Evolutionary conservation across 2,797 vertebrate genomes (phyloP), one percentile per base, ranked within the genome.

Genomic region (Sylvilagus floridanus): DNA sequence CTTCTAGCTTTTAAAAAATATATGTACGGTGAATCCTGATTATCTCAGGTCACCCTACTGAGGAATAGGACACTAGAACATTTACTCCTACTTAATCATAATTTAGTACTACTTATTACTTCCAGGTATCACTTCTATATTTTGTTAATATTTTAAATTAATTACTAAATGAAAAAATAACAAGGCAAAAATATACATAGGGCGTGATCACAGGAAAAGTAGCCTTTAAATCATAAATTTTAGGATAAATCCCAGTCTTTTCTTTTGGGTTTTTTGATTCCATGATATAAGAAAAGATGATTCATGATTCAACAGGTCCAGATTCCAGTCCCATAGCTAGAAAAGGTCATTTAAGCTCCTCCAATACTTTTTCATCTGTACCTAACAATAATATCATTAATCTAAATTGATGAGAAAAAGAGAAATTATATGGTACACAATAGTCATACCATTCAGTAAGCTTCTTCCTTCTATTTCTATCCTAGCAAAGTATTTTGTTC

Each of bases 121-220:
- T 16, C 19, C 54, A 57, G 54, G 54, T 5, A 21, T 57, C 6
- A 16, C 54, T 57, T 57, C 54, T 57, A 57, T 16, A 21, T 57
- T 57, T 57, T 57, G 19, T 57, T 57, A 21, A 57, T 16, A 35
- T 68, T 57, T 95, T 13, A 77, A 81, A 65, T 84, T 22, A 82
- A 52, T 87, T 54, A 30, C 4, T 83, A 60, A 77, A 13, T 95
- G 35, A 68, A 85, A 68, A 93, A 88, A 60, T 82, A 82, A 81
- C 2, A 84, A 79, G 8, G 32, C 65, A 86, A 60, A 76, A 72
- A 21, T 89, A 5, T 87, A 78, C 16, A 37, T 77, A 42, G 4
- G 17, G 2, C 77, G 5, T 81, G 54, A 77, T 10, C 47, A 63
- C 3, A 71, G 37, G 1, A 79, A 79, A 17, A 77, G 3, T 24